Evolutionary conservation across 2,113 vertebrate species (phyloP), one percentile per base, ranked within the genome.

Genomic region (Synodontis membranacea): DNA sequence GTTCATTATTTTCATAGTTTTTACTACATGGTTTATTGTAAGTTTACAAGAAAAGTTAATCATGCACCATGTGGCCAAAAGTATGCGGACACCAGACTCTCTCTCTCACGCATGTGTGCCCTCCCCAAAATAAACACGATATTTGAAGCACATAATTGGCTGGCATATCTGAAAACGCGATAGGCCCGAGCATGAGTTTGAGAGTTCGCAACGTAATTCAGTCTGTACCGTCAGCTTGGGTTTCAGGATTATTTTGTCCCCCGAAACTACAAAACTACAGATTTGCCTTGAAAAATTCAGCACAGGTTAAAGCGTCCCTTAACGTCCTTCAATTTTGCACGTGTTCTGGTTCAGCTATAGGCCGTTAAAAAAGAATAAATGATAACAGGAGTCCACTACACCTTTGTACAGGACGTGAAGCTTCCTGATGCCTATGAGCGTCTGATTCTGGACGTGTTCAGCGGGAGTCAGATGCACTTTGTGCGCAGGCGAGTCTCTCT

Each of bases 381-480:
- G n/a, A 21, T 68, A 19, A 68, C 5, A 68, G 1, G 15, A 42
- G 37, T 21, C 2, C 39, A 50, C 48, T 52, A 15, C 6, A 31
- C 14, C 14, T 23, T 2, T 89, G 5, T 19, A 2, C 88, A 98
- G 97, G 96, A 96, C 3, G 96, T 97, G 86, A 97, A 97, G 87
- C 94, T 98, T 72, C 97, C 97, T 0, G 97, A 97, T 0, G 97
- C 97, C 1, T 98, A 98, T 0, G 97, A 98, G 83, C 95, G 97
- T 50, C 96, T 98, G 87, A 97, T 98, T 87, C 93, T 98, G 84
- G 97, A 98, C 0, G 97, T 98, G 52, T 97, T 98, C 94, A 97
- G 97, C n/a, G 97, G 97, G 31, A 98, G 94, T 91, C 97, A 98
- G 93, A 98, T 97, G 96, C 97, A 97, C 92, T 98, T 97, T 83